Evolutionary conservation across 1,140 invertebrate genomes (phyloP).

Genomic region (Lanistes nyassanus): DNA sequence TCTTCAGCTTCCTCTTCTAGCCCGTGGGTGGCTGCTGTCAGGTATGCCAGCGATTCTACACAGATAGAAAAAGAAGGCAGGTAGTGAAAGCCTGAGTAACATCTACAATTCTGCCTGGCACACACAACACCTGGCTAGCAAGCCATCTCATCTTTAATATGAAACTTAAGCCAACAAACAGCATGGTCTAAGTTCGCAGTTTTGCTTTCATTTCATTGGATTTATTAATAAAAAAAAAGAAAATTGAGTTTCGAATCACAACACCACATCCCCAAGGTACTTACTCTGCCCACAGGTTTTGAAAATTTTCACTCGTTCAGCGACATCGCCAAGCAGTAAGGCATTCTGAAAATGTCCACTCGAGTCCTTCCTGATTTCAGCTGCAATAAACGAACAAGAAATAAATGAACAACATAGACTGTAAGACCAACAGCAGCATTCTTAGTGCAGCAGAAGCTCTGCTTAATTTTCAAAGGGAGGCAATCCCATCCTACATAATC

Average conservation of each 20-base stretch:
- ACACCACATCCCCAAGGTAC: too few species aligned
- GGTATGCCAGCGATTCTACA: slow-evolving; percentile 83
- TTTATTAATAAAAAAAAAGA: not conserved
- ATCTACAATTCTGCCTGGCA: too few species aligned
- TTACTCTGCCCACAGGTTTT: slow-evolving; percentile 74
- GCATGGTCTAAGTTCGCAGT: too few species aligned
- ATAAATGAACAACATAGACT: not conserved
- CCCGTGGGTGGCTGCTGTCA: slow-evolving; percentile 95
- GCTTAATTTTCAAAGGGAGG: too few species aligned
- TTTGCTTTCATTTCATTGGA: too few species aligned
- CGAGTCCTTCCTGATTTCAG: slow-evolving; percentile 75
- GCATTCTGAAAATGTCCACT: slow-evolving; percentile 97
- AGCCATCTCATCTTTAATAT: too few species aligned
- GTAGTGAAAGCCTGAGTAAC: not conserved
- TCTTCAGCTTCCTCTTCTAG: slow-evolving; percentile 82
- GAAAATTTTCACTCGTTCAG: slow-evolving; percentile 90
- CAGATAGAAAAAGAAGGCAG: not conserved
- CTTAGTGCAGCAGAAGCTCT: too few species aligned
- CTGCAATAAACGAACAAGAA: slow-evolving; percentile 39
- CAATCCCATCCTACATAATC: too few species aligned
- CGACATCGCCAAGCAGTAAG: slow-evolving; percentile 89
- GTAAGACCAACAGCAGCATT: not conserved
- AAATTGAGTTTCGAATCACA: too few species aligned
- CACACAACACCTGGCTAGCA: too few species aligned
- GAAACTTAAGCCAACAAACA: too few species aligned